Evolutionary conservation across 2,113 vertebrate species (phyloP), one percentile per base, ranked within the genome.

Genomic region (Vimba vimba): DNA sequence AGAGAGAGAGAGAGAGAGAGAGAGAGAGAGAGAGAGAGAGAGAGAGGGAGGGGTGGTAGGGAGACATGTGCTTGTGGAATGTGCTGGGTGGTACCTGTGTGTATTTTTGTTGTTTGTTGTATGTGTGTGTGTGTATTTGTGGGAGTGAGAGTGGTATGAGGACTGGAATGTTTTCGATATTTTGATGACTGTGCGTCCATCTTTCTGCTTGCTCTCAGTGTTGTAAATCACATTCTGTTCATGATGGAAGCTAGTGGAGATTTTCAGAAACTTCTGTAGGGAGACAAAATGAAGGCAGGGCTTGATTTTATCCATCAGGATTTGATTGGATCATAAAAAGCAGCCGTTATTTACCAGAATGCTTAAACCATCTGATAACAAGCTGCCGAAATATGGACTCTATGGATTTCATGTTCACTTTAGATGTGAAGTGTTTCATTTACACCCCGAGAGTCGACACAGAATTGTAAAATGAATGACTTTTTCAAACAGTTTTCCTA

Each of bases 91-190:
- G 84, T 78, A 62, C 78, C 75, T 88, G 86, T 82, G 83, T 60
- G 86, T 69, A 30, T 64, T 83, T 84, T 68, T 84, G 86, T 85
- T 82, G 78, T 39, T 57, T 64, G 71, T 33, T 39, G 55, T 75
- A 4, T 74, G 19, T 39, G 47, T 86, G 66, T 79, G 84, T 83
- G 62, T 69, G 74, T 83, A 12, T 76, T 13, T 66, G 45, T 79
- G 62, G 66, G 91, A 92, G 84, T 79, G 76, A 74, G 30, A 10
- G 25, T 74, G 59, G 75, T 76, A 85, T 82, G 88, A 79, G 52
- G 27, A 85, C 79, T 79, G 86, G 88, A 87, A 89, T 87, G 88
- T 83, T 89, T 74, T 75, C 8, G 79, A 83, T 82, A 47, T 82
- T 74, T 55, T 64, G 71, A 84, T 80, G 50, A 88, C 52, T n/a